Evolutionary conservation across 2,888 invertebrate species (phyloP).

Genomic region (Thecophora atra): DNA sequence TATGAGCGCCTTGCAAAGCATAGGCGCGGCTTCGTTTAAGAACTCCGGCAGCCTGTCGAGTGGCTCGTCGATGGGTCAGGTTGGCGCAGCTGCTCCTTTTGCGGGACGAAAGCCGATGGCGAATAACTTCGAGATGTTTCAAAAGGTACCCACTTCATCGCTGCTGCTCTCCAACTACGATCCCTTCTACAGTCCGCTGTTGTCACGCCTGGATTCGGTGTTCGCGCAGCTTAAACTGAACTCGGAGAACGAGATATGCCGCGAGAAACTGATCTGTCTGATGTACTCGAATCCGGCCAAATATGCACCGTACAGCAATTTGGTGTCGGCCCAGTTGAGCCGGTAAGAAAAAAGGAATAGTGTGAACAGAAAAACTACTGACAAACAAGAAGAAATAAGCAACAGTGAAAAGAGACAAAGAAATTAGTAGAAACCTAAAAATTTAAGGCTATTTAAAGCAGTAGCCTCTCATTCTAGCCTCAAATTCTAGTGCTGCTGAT

Average conservation of each 20-base stretch:
- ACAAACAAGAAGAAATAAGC: too few relatives aligned
- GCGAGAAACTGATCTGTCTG: slow-evolving; percentile 84
- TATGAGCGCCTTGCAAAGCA: slow-evolving; percentile 67
- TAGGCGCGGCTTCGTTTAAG: slow-evolving; percentile 59
- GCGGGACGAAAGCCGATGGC: slow-evolving; percentile 55
- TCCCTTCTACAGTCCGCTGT: slow-evolving; percentile 87
- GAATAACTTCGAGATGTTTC: slow-evolving; percentile 82
- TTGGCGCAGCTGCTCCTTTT: slow-evolving; percentile 43
- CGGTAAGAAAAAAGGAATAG: slow-evolving; percentile 68
- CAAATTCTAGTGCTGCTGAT: too few relatives aligned
- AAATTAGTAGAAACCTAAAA: neutral
- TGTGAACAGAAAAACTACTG: too few relatives aligned
- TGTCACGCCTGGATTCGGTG: slow-evolving; percentile 85
- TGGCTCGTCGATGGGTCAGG: slow-evolving; percentile 44
- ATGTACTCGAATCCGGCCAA: slow-evolving; percentile 90
- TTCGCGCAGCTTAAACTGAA: slow-evolving; percentile 78
- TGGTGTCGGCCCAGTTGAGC: slow-evolving; percentile 87
- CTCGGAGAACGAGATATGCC: slow-evolving; percentile 75
- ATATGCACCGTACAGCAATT: slow-evolving; percentile 88
- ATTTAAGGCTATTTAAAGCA: too few relatives aligned
- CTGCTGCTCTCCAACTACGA: slow-evolving; percentile 86
- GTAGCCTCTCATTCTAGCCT: too few relatives aligned
- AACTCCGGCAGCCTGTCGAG: slow-evolving; percentile 56
- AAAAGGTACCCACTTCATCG: slow-evolving; percentile 85
- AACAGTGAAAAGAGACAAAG: neutral